A percentile compares a stretch with the other conserved stretches of the same genome.
Conservation (phyloP, 2,888 invertebrate species). For the Drosophila tanythrix region DNA sequence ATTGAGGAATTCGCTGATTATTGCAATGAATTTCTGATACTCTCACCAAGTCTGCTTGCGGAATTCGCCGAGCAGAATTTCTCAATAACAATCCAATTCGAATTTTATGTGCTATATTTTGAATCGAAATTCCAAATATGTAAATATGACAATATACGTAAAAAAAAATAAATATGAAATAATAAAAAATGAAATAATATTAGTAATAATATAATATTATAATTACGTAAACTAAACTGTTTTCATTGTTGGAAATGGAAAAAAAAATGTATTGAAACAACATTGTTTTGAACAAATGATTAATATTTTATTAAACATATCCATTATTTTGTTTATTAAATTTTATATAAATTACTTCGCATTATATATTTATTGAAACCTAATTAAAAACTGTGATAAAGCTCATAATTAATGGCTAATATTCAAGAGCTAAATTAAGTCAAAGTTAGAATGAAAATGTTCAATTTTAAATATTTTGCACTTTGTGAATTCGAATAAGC, state of each 20-base stretch:
- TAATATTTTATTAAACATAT: not conserved
- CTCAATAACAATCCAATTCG: not conserved
- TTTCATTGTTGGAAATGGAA: not conserved
- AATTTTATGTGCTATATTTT: not conserved
- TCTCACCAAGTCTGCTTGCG: conserved; percentile 5
- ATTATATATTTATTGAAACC: not conserved
- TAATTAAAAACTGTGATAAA: not conserved
- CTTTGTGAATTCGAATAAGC: not conserved
- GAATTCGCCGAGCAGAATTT: not conserved
- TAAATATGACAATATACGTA: not conserved
- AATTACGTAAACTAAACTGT: not conserved
- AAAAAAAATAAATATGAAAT: not conserved
- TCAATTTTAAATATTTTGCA: not conserved
- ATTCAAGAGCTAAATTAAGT: no score
- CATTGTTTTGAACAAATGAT: not conserved
- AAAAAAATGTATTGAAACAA: not conserved
- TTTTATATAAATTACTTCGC: no score
- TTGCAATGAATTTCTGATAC: conserved; percentile 36
- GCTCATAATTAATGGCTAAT: not conserved
- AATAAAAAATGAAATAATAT: not conserved
- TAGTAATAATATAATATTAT: not conserved
- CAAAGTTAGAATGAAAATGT: not conserved
- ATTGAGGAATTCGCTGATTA: conserved; percentile 8
- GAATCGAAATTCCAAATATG: not conserved
- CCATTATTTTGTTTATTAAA: fast-evolving